Evolutionary conservation across 2,113 vertebrate species (phyloP).

Genomic region (Nicator chloris): DNA sequence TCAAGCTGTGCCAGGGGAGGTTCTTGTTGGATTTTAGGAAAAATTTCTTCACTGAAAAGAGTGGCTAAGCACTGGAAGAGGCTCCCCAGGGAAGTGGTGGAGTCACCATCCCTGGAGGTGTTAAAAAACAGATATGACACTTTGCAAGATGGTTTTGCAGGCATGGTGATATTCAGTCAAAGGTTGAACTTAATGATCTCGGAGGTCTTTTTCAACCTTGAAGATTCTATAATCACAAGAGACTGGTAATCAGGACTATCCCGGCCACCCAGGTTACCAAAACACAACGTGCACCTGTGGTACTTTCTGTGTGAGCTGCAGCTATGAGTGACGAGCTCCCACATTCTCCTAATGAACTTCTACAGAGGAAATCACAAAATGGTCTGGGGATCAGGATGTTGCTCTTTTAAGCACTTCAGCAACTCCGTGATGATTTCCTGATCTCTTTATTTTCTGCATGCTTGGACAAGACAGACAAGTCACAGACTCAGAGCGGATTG

Average conservation of each 20-base stretch:
- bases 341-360: background rate
- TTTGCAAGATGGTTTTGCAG: background rate
- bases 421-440: background rate
- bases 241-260: background rate
- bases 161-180: background rate
- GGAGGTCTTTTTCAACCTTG: background rate
- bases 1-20: background rate
- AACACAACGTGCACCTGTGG: background rate
- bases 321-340: background rate
- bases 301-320: background rate
- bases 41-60: background rate
- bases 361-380: background rate
- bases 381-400: background rate
- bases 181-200: background rate
- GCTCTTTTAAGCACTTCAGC: background rate
- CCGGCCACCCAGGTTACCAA: background rate
- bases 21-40: background rate
- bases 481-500: background rate
- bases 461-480: background rate
- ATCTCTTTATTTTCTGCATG: background rate
- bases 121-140: background rate
- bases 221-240: background rate
- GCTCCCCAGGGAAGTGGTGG: background rate
- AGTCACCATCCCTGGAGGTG: background rate
- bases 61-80: background rate